These are phyloP conservation scores for Lanius collurio DNA, from an alignment of 2,113 vertebrate genomes.

Conservation along the genomic window DNA sequence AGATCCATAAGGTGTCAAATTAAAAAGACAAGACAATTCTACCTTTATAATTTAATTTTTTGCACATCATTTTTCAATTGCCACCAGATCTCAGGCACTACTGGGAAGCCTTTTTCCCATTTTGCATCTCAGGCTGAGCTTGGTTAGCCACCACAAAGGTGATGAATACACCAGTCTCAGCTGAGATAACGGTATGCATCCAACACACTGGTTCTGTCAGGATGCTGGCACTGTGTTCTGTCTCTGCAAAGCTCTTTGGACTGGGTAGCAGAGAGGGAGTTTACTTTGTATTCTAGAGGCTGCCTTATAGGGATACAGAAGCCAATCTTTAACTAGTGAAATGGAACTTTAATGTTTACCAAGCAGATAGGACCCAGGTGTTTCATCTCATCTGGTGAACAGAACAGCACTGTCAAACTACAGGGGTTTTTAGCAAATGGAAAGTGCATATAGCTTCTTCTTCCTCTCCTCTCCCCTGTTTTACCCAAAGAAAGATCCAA, in stretches of 20 bases:
- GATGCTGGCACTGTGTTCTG: not conserved
- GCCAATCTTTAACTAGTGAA: conserved; percentile 75
- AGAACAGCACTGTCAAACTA: conserved; percentile 48
- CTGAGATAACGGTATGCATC: not conserved
- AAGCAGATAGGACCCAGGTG: conserved; percentile 76
- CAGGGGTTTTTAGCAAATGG: conserved; percentile 37
- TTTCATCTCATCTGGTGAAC: conserved; percentile 62
- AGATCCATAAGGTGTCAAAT: not conserved
- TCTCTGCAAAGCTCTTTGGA: conserved; percentile 4
- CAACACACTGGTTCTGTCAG: not conserved
- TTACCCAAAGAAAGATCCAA: not conserved
- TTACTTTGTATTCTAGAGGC: conserved; percentile 65
- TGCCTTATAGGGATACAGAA: conserved; percentile 58
- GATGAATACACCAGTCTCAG: not conserved
- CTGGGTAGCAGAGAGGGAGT: not conserved
- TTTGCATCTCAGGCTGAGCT: not conserved
- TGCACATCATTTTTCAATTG: not conserved
- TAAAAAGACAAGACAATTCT: not conserved
- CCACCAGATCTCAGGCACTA: not conserved
- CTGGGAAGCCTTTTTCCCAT: not conserved
- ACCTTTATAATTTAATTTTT: not conserved
- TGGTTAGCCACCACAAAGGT: not conserved
- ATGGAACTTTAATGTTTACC: conserved; percentile 80
- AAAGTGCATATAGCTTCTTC: not conserved
- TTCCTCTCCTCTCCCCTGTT: not conserved